Evolutionary conservation across 2,113 vertebrate genomes (phyloP).

Genomic region (Dasypus novemcinctus): DNA sequence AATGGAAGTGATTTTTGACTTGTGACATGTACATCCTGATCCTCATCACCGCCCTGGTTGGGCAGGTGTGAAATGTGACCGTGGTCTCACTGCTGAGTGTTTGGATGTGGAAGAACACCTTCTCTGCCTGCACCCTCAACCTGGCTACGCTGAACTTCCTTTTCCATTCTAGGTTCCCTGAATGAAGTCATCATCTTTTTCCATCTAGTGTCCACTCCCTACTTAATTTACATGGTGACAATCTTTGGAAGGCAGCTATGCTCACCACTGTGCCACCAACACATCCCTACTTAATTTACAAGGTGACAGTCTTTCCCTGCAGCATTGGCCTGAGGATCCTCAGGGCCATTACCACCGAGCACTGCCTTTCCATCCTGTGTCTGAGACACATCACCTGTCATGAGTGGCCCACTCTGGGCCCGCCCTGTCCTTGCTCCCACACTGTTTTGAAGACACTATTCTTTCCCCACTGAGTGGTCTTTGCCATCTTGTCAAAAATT

Average conservation of each 20-base stretch:
- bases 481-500: too few relatives aligned
- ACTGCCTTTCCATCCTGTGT: neutral
- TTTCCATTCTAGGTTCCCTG: neutral
- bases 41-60: neutral
- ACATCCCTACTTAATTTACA: too few relatives aligned
- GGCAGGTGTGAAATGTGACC: too few relatives aligned
- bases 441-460: too few relatives aligned
- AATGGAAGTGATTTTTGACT: neutral
- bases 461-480: too few relatives aligned
- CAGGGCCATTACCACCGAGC: neutral
- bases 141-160: neutral
- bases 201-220: too few relatives aligned
- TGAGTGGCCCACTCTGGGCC: neutral
- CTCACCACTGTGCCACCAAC: conserved; percentile 88
- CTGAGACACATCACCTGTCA: neutral
- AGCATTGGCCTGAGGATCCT: neutral
- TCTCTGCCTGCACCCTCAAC: neutral
- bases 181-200: neutral
- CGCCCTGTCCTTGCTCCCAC: neutral
- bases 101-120: neutral
- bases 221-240: neutral
- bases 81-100: too few relatives aligned
- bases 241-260: conserved; percentile 89
- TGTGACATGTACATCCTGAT: too few relatives aligned
- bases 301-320: neutral